Evolutionary conservation across 2,113 vertebrate species (phyloP).

Genomic region (Clarias batrachus): DNA sequence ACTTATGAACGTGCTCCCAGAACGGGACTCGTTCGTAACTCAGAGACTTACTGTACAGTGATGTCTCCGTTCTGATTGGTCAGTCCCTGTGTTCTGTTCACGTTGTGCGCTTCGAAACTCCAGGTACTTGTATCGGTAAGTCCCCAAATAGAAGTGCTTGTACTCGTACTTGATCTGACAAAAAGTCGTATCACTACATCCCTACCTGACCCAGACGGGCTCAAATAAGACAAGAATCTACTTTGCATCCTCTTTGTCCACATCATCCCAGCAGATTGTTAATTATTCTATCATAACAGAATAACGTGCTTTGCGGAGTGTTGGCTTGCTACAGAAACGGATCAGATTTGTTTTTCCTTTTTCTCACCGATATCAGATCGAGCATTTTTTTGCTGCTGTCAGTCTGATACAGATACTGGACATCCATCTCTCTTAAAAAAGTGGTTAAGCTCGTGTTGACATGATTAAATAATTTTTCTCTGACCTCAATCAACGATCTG

Average conservation of each 20-base stretch:
- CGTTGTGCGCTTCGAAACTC: no score
- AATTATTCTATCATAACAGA: background rate
- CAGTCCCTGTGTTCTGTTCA: no score
- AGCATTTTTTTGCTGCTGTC: background rate
- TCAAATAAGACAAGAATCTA: background rate
- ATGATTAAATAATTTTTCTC: constrained; percentile 1
- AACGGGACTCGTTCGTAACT: no score
- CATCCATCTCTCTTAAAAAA: background rate
- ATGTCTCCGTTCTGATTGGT: no score
- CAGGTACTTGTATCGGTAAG: no score
- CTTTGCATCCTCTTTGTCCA: background rate
- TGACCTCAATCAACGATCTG: background rate
- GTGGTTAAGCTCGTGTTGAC: background rate
- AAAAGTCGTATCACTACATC: no score
- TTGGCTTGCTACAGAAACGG: background rate
- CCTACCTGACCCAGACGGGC: background rate
- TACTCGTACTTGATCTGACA: no score
- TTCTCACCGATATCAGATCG: background rate
- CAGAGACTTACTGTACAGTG: no score
- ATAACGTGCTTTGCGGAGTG: background rate
- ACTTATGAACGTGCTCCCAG: no score
- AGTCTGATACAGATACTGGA: background rate
- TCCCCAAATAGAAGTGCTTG: no score
- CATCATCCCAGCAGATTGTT: background rate
- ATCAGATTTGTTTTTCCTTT: background rate